Evolutionary conservation across 1,140 invertebrate genomes (phyloP).

Genomic region (Liolophura sinensis): DNA sequence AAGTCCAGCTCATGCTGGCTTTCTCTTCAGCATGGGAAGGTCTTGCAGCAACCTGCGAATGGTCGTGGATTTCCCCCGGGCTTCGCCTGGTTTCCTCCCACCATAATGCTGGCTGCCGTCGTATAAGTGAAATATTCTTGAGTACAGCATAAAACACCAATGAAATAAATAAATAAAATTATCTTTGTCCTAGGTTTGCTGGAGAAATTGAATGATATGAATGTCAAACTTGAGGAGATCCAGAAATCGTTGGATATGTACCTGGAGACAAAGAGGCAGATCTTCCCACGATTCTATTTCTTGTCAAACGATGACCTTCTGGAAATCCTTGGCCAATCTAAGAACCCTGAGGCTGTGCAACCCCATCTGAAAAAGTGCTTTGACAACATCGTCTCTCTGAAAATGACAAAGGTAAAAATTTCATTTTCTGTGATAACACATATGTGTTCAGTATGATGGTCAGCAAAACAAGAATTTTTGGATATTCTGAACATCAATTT

Average conservation of each 20-base stretch:
- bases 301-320: constrained; percentile 60
- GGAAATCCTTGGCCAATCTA: constrained; percentile 59
- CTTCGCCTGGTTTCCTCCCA: too few species aligned
- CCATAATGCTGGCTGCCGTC: too few species aligned
- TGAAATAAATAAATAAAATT: too few species aligned
- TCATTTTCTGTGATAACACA: not conserved
- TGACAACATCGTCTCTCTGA: constrained; percentile 58
- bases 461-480: not conserved
- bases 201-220: constrained; percentile 57
- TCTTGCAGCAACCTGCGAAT: too few species aligned
- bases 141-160: too few species aligned
- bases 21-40: too few species aligned
- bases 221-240: constrained; percentile 57
- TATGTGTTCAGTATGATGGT: not conserved
- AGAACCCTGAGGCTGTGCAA: constrained; percentile 58
- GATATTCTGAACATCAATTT: too few species aligned
- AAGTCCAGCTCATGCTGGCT: too few species aligned
- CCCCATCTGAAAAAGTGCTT: constrained; percentile 60
- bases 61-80: too few species aligned
- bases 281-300: constrained; percentile 61
- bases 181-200: constrained; percentile 44
- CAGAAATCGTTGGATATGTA: constrained; percentile 61
- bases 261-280: constrained; percentile 59
- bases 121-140: too few species aligned
- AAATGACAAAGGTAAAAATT: constrained; percentile 50